Evolutionary conservation across 2,113 vertebrate genomes (phyloP).

Genomic region (Arvicanthis niloticus): DNA sequence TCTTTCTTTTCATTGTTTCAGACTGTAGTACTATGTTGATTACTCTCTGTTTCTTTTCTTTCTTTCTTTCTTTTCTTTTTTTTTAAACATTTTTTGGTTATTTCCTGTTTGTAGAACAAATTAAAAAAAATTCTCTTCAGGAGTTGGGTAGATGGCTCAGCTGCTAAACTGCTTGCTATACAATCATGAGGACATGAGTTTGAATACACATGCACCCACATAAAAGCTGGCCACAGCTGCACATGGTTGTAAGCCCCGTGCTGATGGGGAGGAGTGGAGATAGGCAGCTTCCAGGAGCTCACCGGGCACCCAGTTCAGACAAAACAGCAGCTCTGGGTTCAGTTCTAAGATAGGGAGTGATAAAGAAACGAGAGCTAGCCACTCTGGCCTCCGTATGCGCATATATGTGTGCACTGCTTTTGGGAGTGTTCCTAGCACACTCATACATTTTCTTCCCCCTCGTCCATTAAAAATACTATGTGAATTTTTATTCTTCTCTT

Average conservation of each 20-base stretch:
- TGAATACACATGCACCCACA: background rate
- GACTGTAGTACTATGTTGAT: background rate
- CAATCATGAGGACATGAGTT: background rate
- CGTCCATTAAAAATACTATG: constrained; percentile 8
- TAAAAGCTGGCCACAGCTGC: background rate
- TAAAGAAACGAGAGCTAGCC: accelerated
- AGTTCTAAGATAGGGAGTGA: background rate
- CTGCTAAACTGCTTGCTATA: background rate
- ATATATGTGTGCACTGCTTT: no score
- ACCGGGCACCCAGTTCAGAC: background rate
- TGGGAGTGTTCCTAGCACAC: background rate
- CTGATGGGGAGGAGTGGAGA: no score
- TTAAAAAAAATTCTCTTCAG: background rate
- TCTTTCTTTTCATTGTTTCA: background rate
- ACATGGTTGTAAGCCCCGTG: background rate
- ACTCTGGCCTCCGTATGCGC: background rate
- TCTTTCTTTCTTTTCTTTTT: no score
- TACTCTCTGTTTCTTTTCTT: background rate
- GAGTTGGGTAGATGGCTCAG: background rate
- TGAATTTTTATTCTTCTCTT: background rate
- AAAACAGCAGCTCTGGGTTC: background rate
- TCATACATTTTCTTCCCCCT: background rate
- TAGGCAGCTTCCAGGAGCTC: background rate
- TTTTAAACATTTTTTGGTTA: background rate
- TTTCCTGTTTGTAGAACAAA: background rate